Evolutionary conservation across 2,113 vertebrate species (phyloP).

Genomic region (Prionailurus viverrinus): DNA sequence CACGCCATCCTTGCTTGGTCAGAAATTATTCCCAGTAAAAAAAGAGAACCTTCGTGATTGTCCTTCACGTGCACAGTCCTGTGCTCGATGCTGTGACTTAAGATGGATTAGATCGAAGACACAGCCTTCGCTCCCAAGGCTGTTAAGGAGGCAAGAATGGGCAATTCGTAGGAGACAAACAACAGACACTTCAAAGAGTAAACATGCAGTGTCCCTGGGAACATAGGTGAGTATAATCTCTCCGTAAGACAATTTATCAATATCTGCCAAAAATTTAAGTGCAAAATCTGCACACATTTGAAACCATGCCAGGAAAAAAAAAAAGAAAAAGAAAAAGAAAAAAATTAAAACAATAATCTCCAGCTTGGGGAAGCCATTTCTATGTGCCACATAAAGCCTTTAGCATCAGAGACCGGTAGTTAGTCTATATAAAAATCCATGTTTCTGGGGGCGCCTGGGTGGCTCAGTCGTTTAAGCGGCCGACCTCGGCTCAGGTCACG

Average conservation of each 20-base stretch:
- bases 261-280: background rate
- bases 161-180: background rate
- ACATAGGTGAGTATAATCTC: background rate
- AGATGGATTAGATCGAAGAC: background rate
- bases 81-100: background rate
- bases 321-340: background rate
- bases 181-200: background rate
- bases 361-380: constrained; percentile 19
- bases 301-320: background rate
- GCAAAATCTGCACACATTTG: background rate
- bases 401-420: background rate
- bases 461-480: too few relatives aligned
- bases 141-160: background rate
- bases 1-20: background rate
- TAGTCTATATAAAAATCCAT: constrained; percentile 41
- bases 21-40: background rate
- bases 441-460: background rate
- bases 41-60: background rate
- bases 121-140: background rate
- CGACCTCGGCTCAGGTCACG: too few relatives aligned
- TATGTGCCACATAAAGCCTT: background rate
- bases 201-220: background rate
- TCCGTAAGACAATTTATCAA: background rate
- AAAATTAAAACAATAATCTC: background rate
- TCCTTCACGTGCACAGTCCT: background rate